These are phyloP conservation scores for Yponomeuta plumbellus DNA, from an alignment of 2,888 invertebrate genomes.

Conservation along the genomic window DNA sequence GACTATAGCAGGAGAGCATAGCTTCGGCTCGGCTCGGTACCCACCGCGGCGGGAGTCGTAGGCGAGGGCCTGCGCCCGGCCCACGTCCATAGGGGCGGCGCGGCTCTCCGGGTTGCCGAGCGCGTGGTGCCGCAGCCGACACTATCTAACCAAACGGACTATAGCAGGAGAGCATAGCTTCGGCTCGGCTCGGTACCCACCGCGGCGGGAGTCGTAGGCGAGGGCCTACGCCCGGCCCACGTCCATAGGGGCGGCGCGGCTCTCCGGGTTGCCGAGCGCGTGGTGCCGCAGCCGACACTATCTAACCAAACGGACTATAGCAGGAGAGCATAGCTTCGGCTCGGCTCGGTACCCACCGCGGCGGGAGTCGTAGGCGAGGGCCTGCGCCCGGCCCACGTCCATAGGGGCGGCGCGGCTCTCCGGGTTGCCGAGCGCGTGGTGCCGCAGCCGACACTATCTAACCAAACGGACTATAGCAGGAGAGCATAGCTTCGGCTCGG, in stretches of 20 bases:
- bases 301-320: no score
- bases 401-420: constrained; percentile 65
- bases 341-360: constrained; percentile 47
- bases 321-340: no score
- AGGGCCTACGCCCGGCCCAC: constrained; percentile 78
- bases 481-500: no score
- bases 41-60: constrained; percentile 73
- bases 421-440: constrained; percentile 81
- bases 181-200: no score
- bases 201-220: constrained; percentile 76
- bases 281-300: constrained; percentile 81
- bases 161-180: no score
- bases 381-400: constrained; percentile 74
- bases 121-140: constrained; percentile 79
- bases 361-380: constrained; percentile 79
- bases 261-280: constrained; percentile 79
- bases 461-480: no score
- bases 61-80: constrained; percentile 80
- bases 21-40: no score
- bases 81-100: constrained; percentile 58
- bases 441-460: constrained; percentile 80
- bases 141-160: no score
- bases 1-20: no score
- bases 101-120: constrained; percentile 80
- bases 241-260: constrained; percentile 60